Conservation (phyloP, 2,113 vertebrate species). For the Platycercus adscitus region DNA sequence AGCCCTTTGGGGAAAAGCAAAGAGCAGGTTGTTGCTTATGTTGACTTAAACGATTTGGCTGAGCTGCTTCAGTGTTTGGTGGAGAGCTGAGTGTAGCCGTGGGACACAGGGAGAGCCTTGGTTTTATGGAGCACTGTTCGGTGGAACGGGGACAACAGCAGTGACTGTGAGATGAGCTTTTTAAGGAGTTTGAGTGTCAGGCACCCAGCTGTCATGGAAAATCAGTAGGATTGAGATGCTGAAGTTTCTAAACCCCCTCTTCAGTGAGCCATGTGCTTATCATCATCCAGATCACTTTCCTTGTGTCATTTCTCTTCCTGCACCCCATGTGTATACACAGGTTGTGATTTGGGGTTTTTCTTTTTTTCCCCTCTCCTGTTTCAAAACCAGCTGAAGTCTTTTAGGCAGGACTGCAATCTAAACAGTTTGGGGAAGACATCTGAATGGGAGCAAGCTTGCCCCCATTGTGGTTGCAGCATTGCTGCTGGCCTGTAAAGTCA, state of each 20-base stretch:
- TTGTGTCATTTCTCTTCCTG: slow-evolving; percentile 44
- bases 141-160: neutral
- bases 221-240: slow-evolving; percentile 35
- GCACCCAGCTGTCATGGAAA: slow-evolving; percentile 20
- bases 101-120: neutral
- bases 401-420: slow-evolving; percentile 21
- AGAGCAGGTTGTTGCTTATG: neutral
- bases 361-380: neutral
- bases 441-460: fast-evolving
- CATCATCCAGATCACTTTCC: slow-evolving; percentile 54
- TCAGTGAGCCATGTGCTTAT: slow-evolving; percentile 49
- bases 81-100: fast-evolving
- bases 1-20: neutral
- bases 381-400: slow-evolving; percentile 30
- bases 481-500: fast-evolving
- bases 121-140: neutral
- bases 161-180: neutral
- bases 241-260: neutral
- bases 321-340: slow-evolving; percentile 2
- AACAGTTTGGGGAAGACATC: neutral
- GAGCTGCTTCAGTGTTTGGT: neutral
- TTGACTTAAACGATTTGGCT: neutral
- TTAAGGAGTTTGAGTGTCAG: neutral
- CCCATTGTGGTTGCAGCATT: fast-evolving
- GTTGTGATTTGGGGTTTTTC: neutral